A percentile compares a stretch with the other conserved stretches of the same genome.
Conservation (phyloP, 2,888 invertebrate species). For the Tipula unca region DNA sequence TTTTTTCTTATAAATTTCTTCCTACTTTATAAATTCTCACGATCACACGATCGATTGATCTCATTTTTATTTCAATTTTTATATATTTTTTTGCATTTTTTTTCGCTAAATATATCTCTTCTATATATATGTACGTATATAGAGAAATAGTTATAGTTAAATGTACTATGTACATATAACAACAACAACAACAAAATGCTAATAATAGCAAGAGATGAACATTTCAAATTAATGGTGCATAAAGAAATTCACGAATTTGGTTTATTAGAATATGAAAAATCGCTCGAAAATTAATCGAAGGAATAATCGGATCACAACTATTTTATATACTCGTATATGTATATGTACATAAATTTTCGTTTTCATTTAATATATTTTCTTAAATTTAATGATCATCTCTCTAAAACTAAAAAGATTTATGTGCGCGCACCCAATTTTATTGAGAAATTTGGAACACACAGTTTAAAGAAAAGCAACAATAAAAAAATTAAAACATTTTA, state of each 20-base stretch:
- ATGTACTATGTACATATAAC: background rate
- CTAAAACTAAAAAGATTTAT: background rate
- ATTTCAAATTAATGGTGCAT: conserved; percentile 16
- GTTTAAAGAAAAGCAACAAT: background rate
- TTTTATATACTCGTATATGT: too few species aligned
- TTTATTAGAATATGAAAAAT: background rate
- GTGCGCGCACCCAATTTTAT: background rate
- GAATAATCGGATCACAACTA: background rate
- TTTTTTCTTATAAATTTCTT: conserved; percentile 8
- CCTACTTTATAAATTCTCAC: conserved; percentile 19
- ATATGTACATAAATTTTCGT: background rate
- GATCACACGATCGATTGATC: conserved; percentile 19
- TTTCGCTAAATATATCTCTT: background rate
- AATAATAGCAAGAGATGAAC: background rate
- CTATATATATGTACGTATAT: background rate
- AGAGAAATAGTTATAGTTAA: background rate
- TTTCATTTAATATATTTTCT: background rate
- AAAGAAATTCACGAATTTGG: conserved; percentile 18
- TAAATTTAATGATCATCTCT: background rate
- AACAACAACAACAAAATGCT: background rate
- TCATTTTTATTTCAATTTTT: conserved; percentile 16
- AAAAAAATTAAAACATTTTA: background rate
- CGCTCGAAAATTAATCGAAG: background rate
- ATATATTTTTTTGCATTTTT: background rate
- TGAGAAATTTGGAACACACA: background rate